These are phyloP conservation scores for Pelecanus crispus DNA, from an alignment of 2,113 vertebrate genomes.

Conservation along the genomic window DNA sequence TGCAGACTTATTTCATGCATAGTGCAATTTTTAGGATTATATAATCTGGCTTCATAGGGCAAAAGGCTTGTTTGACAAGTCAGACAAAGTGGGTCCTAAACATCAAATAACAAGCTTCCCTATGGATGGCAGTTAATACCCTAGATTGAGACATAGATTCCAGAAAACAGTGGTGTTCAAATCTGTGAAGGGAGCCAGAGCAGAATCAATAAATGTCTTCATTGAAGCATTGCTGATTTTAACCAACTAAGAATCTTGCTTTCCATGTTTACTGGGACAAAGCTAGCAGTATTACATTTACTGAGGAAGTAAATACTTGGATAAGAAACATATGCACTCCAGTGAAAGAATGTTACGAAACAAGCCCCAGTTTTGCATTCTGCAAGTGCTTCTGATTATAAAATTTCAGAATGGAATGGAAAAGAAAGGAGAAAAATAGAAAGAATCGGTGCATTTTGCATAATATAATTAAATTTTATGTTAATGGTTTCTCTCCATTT, in stretches of 20 bases:
- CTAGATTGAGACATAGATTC: neutral
- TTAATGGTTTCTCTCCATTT: neutral
- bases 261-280: neutral
- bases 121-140: neutral
- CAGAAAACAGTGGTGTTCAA: neutral
- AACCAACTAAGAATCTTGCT: neutral
- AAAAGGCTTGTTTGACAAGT: neutral
- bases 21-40: neutral
- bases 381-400: neutral
- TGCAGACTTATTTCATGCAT: neutral
- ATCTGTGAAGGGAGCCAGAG: neutral
- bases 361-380: neutral
- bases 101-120: neutral
- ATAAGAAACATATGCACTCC: neutral
- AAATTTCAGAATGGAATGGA: neutral
- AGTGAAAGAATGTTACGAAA: neutral
- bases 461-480: neutral
- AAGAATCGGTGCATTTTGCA: neutral
- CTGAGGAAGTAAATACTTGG: neutral
- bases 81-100: neutral
- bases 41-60: neutral
- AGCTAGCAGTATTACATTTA: neutral
- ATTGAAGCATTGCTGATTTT: neutral
- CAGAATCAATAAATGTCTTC: neutral
- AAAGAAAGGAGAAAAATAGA: neutral